These are phyloP conservation scores for Peromyscus eremicus DNA, from an alignment of 2,797 vertebrate species.

Conservation along the genomic window DNA sequence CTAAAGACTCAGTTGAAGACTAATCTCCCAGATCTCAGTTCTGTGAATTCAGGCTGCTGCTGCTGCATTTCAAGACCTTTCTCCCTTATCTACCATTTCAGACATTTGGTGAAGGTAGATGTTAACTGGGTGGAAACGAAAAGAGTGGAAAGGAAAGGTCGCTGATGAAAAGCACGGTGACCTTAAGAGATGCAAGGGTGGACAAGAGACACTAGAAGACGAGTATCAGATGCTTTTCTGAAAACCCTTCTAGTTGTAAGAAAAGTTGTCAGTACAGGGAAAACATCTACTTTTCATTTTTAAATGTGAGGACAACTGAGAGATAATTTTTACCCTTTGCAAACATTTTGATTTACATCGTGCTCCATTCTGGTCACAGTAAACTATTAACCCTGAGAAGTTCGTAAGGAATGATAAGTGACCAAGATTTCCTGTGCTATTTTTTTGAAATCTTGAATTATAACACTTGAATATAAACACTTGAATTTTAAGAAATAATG, in stretches of 20 bases:
- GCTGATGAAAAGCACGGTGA: conserved; percentile 65
- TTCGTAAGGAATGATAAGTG: background rate
- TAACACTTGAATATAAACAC: background rate
- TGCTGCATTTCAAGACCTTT: background rate
- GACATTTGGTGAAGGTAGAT: conserved; percentile 8
- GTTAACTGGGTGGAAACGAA: conserved; percentile 78
- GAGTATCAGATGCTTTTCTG: background rate
- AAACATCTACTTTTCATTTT: background rate
- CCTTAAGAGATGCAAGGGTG: conserved; percentile 57
- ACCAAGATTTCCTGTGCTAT: background rate
- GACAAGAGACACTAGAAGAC: background rate
- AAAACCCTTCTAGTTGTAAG: conserved; percentile 33
- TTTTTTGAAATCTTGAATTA: background rate
- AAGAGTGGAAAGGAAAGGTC: conserved; percentile 80
- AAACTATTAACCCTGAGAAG: conserved; percentile 39
- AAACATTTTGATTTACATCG: conserved; percentile 20
- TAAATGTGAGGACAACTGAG: background rate
- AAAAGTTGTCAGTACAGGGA: background rate
- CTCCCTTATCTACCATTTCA: conserved; percentile 42
- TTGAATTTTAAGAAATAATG: background rate
- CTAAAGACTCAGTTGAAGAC: conserved; percentile 20
- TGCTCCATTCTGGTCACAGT: background rate
- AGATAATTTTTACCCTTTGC: conserved; percentile 37
- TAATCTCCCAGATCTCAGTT: conserved; percentile 69
- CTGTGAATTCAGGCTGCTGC: conserved; percentile 24